Base-by-base conservation (phyloP, 2,797 vertebrate genomes). In the Molossus molossus region DNA sequence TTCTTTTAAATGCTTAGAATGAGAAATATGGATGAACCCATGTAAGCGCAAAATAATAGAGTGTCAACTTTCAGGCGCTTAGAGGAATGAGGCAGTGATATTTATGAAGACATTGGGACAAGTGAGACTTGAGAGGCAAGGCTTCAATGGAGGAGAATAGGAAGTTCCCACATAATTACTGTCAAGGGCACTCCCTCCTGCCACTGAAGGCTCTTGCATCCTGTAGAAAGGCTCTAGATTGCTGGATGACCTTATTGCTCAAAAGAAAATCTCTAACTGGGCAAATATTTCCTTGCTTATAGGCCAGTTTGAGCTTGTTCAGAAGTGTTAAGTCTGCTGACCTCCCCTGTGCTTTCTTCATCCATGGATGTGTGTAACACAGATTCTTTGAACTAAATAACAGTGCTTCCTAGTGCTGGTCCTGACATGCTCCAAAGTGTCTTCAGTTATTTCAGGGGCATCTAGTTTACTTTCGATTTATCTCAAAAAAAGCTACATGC, bases 341-440 rank as follows among this genome's bases (percentile, higher is more conserved):
- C 55, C 64, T 89, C 33, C 60, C 55, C 33, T 89, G 69, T 0
- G 11, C 37, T 90, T 96, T 94, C 82, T 96, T 94, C 64, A 76
- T 93, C 72, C 29, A 55, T 9, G 72, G 33, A 77, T 92, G 27
- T 77, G 33, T 80, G 60, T 83, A 93, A 67, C 53, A 81, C 17
- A 62, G 58, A 57, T 62, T 92, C 77, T 95, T 80, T 94, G 96
- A 97, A 97, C 85, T 95, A 89, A 96, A 15, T 94, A 91, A 88
- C 15, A 87, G 29, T 53, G 62, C 67, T 93, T 91, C n/a, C 18
- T 23, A 85, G 67, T 1, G 10, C 72, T 77, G 62, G 84, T 95
- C 65, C 91, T 91, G 83, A 75, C 96, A 96, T 57, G 80, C 65
- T 55, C 40, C 55, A 76, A 95, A 65, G 45, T 84, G 55, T 86